These are phyloP conservation scores for Entomyzon cyanotis DNA, from an alignment of 2,113 vertebrate genomes.

Conservation along the genomic window DNA sequence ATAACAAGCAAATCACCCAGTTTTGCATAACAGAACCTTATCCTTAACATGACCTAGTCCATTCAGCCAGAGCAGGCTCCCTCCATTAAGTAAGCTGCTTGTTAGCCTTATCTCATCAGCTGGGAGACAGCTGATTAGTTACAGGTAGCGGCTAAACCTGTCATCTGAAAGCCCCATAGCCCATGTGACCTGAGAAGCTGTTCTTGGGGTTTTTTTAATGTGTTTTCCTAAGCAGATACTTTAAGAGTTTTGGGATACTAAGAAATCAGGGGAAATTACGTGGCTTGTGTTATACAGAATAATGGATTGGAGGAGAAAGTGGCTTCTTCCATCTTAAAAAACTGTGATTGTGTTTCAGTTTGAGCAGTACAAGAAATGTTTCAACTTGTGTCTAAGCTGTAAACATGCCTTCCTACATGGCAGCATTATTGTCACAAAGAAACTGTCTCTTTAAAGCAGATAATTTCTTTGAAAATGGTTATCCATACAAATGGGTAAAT, in stretches of 20 bases:
- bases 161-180: background rate
- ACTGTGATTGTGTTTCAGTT: background rate
- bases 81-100: constrained; percentile 51
- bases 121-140: constrained; percentile 30
- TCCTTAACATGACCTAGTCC: background rate
- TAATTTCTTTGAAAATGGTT: background rate
- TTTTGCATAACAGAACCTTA: constrained; percentile 6
- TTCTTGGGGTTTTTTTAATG: background rate
- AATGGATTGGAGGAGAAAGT: background rate
- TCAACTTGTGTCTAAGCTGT: background rate
- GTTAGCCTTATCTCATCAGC: constrained; percentile 57
- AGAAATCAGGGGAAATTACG: background rate
- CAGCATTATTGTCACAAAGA: background rate
- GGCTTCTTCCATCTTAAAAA: background rate
- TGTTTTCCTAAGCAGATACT: background rate
- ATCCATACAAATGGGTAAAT: background rate
- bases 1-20: background rate
- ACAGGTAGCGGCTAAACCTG: constrained; percentile 29
- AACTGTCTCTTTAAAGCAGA: background rate
- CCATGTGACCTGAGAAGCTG: background rate
- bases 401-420: background rate
- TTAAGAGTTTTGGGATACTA: background rate
- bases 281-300: background rate
- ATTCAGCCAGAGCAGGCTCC: background rate
- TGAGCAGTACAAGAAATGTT: background rate